A percentile compares a stretch with the other conserved stretches of the same genome.
Evolutionary conservation across 2,797 vertebrate species (phyloP).

Genomic region (Zalophus californianus): DNA sequence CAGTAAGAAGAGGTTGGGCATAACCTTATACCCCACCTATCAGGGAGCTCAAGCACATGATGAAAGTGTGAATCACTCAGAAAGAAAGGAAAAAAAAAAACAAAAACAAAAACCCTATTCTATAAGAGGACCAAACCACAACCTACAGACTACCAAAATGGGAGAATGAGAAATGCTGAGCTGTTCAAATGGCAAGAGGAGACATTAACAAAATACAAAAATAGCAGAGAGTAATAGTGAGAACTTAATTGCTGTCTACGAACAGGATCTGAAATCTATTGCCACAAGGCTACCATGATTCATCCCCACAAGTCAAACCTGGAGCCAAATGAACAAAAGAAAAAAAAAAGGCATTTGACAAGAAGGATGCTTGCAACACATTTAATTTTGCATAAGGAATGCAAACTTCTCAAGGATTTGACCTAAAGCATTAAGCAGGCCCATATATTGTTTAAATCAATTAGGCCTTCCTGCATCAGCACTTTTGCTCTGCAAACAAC

Average conservation of each 20-base stretch:
- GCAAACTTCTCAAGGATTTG: constrained; percentile 56
- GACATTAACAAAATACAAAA: constrained; percentile 57
- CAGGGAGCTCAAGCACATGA: neutral
- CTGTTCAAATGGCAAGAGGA: constrained; percentile 10
- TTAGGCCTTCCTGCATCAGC: constrained; percentile 62
- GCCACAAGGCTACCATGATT: neutral
- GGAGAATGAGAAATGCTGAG: constrained; percentile 52
- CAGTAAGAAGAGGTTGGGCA: neutral
- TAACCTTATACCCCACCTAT: neutral
- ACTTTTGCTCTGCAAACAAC: constrained; percentile 55
- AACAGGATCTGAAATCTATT: neutral
- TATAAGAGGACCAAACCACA: constrained; percentile 9
- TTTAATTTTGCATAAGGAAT: constrained; percentile 68
- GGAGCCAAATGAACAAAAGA: constrained; percentile 42
- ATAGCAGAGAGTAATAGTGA: constrained; percentile 29
- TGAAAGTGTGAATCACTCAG: neutral
- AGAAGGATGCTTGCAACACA: constrained; percentile 59
- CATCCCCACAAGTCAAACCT: neutral
- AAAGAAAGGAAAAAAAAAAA: neutral
- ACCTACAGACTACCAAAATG: neutral
- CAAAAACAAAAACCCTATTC: neutral
- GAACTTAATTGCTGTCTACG: constrained; percentile 31
- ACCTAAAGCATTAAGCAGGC: constrained; percentile 48
- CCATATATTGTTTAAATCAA: constrained; percentile 55
- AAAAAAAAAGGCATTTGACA: constrained; percentile 17